phyloP scores from a whole-genome alignment of 35 echinoderm and acorn worm genomes.

The Heliocidaris erythrogramma region DNA sequence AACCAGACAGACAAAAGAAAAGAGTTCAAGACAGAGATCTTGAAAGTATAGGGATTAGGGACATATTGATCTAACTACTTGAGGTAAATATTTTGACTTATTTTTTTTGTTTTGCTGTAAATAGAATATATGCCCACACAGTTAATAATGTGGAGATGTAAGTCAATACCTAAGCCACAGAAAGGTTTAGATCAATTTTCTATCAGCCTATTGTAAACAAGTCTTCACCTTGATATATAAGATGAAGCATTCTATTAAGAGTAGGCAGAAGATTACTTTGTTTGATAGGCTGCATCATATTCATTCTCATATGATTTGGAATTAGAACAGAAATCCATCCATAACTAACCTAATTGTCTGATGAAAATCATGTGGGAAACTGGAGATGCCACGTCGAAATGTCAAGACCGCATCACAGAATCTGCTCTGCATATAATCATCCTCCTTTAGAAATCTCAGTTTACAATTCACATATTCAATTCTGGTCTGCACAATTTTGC shows the following conservation, averaged over 20 bases:
- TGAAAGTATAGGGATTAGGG: too few relatives aligned
- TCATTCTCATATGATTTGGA: too few relatives aligned
- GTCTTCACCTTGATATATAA: too few relatives aligned
- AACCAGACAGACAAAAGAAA: not conserved
- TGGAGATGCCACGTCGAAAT: not conserved
- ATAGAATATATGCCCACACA: not conserved
- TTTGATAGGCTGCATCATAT: too few relatives aligned
- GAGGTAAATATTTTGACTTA: not conserved
- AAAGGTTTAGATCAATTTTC: not conserved
- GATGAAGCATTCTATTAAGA: not conserved
- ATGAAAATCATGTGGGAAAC: not conserved
- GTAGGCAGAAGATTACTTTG: not conserved
- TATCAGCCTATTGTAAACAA: not conserved
- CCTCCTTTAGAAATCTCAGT: not conserved
- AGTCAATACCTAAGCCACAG: too few relatives aligned
- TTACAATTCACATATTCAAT: slow-evolving; percentile 14
- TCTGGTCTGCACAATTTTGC: not conserved
- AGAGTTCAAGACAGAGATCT: not conserved
- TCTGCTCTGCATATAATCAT: not conserved
- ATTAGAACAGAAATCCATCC: not conserved
- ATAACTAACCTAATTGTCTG: slow-evolving; percentile 1
- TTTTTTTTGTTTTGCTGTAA: not conserved
- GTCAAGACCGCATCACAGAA: not conserved
- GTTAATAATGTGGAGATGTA: not conserved
- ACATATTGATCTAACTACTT: not conserved